A percentile compares a stretch with the other conserved stretches of the same genome.
Conservation (phyloP, 2,888 invertebrate species). For the Platerodrilus igneus region DNA sequence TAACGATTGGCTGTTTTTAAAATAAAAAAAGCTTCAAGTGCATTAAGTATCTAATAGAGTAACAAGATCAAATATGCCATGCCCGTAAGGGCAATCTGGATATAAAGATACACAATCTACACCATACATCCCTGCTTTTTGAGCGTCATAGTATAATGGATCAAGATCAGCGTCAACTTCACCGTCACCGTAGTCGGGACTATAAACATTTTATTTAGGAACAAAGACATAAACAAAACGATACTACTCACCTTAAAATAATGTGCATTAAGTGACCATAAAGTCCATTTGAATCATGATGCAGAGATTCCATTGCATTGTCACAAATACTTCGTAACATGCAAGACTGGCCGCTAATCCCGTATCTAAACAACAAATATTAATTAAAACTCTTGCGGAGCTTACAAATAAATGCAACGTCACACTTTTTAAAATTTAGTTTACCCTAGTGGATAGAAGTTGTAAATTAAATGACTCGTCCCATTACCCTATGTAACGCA, state of each 20-base stretch:
- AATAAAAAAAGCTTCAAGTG: not conserved
- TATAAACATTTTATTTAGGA: constrained; percentile 40
- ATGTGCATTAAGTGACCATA: constrained; percentile 72
- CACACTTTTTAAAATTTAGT: too few relatives aligned
- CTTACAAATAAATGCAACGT: too few relatives aligned
- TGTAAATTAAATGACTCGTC: too few relatives aligned
- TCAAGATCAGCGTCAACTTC: constrained; percentile 50
- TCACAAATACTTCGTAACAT: constrained; percentile 72
- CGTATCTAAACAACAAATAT: constrained; percentile 59
- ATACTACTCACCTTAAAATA: constrained; percentile 62
- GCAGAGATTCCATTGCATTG: constrained; percentile 60
- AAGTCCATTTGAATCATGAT: constrained; percentile 60
- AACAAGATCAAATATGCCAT: constrained; percentile 60
- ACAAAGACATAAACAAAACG: not conserved
- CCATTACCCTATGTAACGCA: not conserved
- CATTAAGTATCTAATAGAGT: constrained; percentile 36
- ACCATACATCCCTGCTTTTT: constrained; percentile 59
- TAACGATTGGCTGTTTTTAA: too few relatives aligned
- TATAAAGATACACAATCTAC: constrained; percentile 61
- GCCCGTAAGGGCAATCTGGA: constrained; percentile 56
- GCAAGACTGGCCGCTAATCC: constrained; percentile 63
- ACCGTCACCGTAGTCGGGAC: constrained; percentile 55
- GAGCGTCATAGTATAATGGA: constrained; percentile 57
- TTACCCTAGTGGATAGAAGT: too few relatives aligned
- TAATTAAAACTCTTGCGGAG: not conserved